Conservation (phyloP, 2,797 vertebrate species). For the Pogoniulus pusillus region DNA sequence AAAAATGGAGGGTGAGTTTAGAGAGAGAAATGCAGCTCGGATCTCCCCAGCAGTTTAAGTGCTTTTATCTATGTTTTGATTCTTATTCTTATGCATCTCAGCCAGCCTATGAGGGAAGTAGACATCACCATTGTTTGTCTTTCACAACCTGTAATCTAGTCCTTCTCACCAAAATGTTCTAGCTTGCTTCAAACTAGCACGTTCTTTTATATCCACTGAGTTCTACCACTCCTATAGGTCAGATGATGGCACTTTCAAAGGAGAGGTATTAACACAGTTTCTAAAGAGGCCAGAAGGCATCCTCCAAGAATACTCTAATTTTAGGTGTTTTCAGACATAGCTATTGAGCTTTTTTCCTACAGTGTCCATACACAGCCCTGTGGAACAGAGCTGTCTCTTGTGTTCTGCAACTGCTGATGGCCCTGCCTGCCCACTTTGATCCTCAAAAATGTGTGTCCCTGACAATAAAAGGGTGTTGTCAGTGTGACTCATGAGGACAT, state of each 20-base stretch:
- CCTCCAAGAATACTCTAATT: background rate
- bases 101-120: no score
- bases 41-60: no score
- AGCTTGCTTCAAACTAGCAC: no score
- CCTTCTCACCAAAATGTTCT: no score
- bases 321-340: background rate
- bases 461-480: background rate
- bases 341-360: background rate
- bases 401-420: background rate
- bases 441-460: no score
- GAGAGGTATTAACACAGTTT: background rate
- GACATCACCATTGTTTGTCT: no score
- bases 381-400: background rate
- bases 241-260: no score
- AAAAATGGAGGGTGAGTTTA: no score
- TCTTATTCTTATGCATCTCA: no score
- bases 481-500: accelerated
- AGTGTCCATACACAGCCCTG: background rate
- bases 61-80: no score
- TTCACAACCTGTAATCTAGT: no score
- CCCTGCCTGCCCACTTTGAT: accelerated
- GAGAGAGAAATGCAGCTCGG: no score
- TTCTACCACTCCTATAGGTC: background rate
- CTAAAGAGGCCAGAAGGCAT: background rate
- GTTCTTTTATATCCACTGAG: background rate